These are phyloP conservation scores for Coremacera marginata DNA, from an alignment of 2,888 invertebrate species.

Conservation along the genomic window DNA sequence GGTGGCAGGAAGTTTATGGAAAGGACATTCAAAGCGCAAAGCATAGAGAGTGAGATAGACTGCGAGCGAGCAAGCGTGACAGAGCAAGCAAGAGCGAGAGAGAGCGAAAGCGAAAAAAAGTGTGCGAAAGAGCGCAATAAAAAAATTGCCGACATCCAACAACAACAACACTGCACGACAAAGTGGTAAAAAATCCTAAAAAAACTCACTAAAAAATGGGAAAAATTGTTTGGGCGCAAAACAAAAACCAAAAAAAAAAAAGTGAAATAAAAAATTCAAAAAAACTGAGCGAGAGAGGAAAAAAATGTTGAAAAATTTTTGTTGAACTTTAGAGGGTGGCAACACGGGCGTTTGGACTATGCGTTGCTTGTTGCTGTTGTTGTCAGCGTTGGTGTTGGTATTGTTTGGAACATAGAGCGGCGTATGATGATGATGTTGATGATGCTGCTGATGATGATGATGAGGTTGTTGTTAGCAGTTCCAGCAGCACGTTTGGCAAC, in stretches of 20 bases:
- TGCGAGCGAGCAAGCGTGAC: neutral
- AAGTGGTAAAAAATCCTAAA: constrained; percentile 30
- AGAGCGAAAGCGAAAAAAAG: neutral
- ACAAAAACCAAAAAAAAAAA: constrained; percentile 19
- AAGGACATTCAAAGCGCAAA: constrained; percentile 21
- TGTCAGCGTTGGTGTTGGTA: constrained; percentile 6
- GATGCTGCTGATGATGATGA: constrained; percentile 27
- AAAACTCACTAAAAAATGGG: constrained; percentile 35
- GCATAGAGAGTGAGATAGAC: constrained; percentile 4
- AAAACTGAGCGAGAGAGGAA: neutral
- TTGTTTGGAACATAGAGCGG: constrained; percentile 26
- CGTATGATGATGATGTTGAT: neutral
- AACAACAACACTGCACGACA: constrained; percentile 5
- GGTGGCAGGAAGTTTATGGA: constrained; percentile 3
- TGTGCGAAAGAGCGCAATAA: constrained; percentile 14
- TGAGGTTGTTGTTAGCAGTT: constrained; percentile 9
- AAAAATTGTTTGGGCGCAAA: constrained; percentile 28
- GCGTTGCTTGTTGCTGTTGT: constrained; percentile 19
- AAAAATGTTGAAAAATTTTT: constrained; percentile 39
- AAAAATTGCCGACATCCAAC: constrained; percentile 28
- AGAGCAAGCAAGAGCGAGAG: neutral
- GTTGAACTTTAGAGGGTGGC: constrained; percentile 44
- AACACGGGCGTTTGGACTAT: neutral
- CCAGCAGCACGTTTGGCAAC: constrained; percentile 15
- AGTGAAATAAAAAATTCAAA: constrained; percentile 19